Evolutionary conservation across 2,888 invertebrate species (phyloP).

Genomic region (Lapara coniferarum): DNA sequence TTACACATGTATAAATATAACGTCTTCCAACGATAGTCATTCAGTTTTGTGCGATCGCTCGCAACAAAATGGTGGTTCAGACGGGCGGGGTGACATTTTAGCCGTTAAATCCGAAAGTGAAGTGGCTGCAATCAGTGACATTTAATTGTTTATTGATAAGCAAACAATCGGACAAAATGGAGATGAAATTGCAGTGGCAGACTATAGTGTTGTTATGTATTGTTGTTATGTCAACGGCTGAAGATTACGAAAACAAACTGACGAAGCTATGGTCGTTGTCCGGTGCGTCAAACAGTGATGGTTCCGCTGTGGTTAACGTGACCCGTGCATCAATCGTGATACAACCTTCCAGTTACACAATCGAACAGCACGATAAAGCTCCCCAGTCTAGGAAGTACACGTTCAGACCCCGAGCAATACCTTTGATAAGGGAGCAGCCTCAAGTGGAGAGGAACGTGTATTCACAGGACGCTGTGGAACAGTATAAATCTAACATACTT

Average conservation of each 20-base stretch:
- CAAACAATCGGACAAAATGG: constrained; percentile 40
- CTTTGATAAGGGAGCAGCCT: constrained; percentile 54
- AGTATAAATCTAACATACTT: constrained; percentile 68
- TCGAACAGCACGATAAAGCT: constrained; percentile 29
- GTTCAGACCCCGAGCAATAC: constrained; percentile 70
- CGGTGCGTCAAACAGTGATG: constrained; percentile 59
- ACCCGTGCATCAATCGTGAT: constrained; percentile 70
- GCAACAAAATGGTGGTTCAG: constrained; percentile 75
- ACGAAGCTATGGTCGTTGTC: constrained; percentile 69
- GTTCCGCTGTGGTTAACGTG: constrained; percentile 66
- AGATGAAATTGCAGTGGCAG: constrained; percentile 57
- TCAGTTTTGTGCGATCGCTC: constrained; percentile 81
- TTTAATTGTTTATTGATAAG: constrained; percentile 44
- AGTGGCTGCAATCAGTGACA: constrained; percentile 60
- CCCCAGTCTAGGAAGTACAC: constrained; percentile 50
- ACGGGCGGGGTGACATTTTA: constrained; percentile 49
- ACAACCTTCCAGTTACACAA: constrained; percentile 58
- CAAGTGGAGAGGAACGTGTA: constrained; percentile 63
- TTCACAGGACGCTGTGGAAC: constrained; percentile 53
- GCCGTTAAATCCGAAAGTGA: constrained; percentile 60
- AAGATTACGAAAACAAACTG: constrained; percentile 63
- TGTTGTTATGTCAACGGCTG: constrained; percentile 51
- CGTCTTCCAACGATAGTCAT: constrained; percentile 68
- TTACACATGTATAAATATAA: constrained; percentile 81
- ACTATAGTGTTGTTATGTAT: constrained; percentile 64